Conservation (phyloP, 2,113 vertebrate species). For the Sisor rabdophorus region DNA sequence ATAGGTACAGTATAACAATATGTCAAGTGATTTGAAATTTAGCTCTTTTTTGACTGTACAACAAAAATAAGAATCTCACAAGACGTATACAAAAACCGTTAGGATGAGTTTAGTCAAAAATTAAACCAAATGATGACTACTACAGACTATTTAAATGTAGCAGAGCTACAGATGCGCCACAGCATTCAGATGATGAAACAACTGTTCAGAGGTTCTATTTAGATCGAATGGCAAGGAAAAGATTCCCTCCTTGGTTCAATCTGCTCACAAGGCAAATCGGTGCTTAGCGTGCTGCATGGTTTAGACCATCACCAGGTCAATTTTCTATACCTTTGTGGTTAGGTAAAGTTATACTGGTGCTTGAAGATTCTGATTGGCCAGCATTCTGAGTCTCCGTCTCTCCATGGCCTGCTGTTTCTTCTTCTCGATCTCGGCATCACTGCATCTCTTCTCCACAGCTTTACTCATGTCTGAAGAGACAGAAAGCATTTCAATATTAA, state of each 20-base stretch:
- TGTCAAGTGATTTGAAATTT: background rate
- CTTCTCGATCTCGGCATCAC: conserved; percentile 84
- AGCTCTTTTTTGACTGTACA: conserved; percentile 8
- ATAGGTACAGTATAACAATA: conserved; percentile 4
- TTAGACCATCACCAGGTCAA: background rate
- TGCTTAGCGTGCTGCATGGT: background rate
- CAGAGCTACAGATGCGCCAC: too few species aligned
- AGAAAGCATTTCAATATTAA: conserved; percentile 19
- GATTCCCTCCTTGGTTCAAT: background rate
- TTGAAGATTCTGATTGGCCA: conserved; percentile 55
- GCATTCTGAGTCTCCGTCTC: conserved; percentile 73
- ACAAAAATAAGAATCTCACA: background rate
- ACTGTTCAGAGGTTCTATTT: background rate
- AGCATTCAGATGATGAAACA: background rate
- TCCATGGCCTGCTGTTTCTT: conserved; percentile 89
- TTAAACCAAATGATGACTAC: background rate
- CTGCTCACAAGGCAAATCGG: background rate
- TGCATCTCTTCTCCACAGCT: conserved; percentile 69
- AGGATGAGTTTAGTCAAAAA: background rate
- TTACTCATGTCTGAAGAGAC: conserved; percentile 55
- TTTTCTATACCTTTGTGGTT: background rate
- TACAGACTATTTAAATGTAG: too few species aligned
- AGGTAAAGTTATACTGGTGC: conserved; percentile 49
- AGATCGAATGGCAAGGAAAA: background rate
- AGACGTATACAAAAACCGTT: background rate